Percentiles rank a stretch among this genome's conserved stretches.
phyloP scores from a whole-genome alignment of 2,113 vertebrate species.

The Lonchura striata region DNA sequence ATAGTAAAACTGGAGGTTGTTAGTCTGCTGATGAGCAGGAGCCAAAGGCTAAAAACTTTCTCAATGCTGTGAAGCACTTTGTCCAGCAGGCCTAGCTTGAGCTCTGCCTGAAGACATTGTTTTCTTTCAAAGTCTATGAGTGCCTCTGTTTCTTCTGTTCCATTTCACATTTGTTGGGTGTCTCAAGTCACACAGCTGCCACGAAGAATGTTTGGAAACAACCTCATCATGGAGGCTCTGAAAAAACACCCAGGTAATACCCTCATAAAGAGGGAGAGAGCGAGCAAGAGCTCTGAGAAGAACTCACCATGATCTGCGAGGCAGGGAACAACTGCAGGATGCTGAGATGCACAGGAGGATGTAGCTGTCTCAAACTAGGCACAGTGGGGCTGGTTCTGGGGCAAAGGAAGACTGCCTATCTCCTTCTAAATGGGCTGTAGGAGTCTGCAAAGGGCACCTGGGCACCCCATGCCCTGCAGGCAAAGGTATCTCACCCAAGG shows the following conservation, averaged over 20 bases:
- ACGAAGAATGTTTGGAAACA: background rate
- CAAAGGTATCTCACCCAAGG: background rate
- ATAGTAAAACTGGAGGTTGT: background rate
- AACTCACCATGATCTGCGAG: fast-evolving
- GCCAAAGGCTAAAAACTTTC: background rate
- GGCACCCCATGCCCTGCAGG: background rate
- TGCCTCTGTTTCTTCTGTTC: background rate
- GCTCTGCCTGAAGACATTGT: background rate
- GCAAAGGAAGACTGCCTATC: background rate
- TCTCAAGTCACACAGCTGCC: background rate
- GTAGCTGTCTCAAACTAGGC: background rate
- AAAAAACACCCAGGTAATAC: background rate
- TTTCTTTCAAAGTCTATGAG: background rate
- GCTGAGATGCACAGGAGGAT: background rate
- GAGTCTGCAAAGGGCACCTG: background rate
- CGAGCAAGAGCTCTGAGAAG: background rate
- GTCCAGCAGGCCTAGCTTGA: background rate
- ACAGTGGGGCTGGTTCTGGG: fast-evolving
- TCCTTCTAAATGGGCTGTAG: background rate
- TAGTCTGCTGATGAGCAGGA: background rate
- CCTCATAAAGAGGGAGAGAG: background rate
- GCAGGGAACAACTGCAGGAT: background rate
- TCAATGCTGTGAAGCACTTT: background rate
- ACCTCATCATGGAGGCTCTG: background rate
- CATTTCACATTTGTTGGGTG: background rate